Base-by-base conservation (phyloP, 2,888 invertebrate species). In the Chloroclysta siterata region DNA sequence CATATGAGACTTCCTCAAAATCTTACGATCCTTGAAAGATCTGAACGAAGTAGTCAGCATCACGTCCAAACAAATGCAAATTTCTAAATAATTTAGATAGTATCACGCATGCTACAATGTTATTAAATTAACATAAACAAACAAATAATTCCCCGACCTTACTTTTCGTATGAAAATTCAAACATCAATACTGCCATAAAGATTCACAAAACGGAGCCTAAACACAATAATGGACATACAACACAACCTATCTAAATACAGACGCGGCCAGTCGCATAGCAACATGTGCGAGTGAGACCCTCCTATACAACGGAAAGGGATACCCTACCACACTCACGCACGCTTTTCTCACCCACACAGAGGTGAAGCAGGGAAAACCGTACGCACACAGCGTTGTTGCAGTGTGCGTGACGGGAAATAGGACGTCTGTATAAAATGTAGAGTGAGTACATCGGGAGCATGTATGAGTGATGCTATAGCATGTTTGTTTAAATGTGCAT, bases 161-260 rank as follows among this genome's bases (percentile, higher is more conserved):
- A 58, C 65, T 50, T 57, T 65, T 46, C 65, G 53, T 50, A 62
- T 67, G 61, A 66, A 68, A 69, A 71, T 46, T 67, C 66, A 68
- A 68, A 66, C 69, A 66, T 68, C 66, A 66, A 68, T 68, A 66
- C 66, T 55, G 56, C 56, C 62, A 53, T 63, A 70, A 72, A 70
- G 68, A 72, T 72, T 70, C 68, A 68, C 71, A 68, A 70, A 72
- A 70, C 69, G 65, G 58, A 63, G 57, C 65, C 65, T 68, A 63
- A 66, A 65, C 65, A 84, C 81, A 81, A 84, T 88, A 88, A 89
- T 88, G 82, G 85, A 84, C 84, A 82, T 79, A 81, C 81, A 81
- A 77, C 75, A 73, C 72, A 76, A 78, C 76, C 78, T 77, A 82
- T 76, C 79, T 79, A 50, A 56, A 78, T 80, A 68, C 47, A 42